Evolutionary conservation across 1,140 invertebrate genomes (phyloP), one percentile per base, ranked within the genome.

Genomic region (Hyles vespertilio): DNA sequence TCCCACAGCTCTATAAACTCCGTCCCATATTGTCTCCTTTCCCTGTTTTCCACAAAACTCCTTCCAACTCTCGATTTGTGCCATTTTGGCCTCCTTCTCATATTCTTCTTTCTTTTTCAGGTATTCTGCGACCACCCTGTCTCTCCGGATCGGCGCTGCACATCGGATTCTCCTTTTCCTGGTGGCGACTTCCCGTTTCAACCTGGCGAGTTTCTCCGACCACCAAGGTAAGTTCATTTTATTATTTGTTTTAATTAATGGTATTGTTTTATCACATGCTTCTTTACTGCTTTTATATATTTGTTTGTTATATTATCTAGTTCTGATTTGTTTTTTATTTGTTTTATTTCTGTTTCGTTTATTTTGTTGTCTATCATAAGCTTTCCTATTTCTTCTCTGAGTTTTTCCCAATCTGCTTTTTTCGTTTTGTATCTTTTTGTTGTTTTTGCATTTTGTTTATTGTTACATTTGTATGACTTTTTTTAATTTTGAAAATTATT

Each of bases 21-120:
- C 62, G 2, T 59, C 57, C 63, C 63, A 65, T 7, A 67, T 5
- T 1, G 58, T 46, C 10, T 69, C 67, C 32, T 48, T 54, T 0
- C 67, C 65, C 46, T 74, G 71, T 56, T 53, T 67, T 0, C n/a
- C 9, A 10, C 65, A 65, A 11, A 67, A 72, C 0, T 46, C 46
- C 47, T 67, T 72, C 22, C 22, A 22, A 22, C 22, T 22, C 22
- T 22, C 22, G 22, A 22, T 22, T 22, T 22, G 22, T 22, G 64
- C 70, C 12, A 44, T 55, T 45, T 55, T 44, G 3, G 53, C 43
- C 12, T 45, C 8, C 22, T 55, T 34, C n/a, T 55, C 40, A 46
- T 55, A 55, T 45, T 45, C 12, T 55, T 55, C 12, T 55, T 46
- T 55, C 22, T 11, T 7, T 46, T 55, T 6, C 53, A 55, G 43